These are phyloP conservation scores for Poecilia velifera DNA, from an alignment of 2,797 vertebrate species.

Conservation along the genomic window DNA sequence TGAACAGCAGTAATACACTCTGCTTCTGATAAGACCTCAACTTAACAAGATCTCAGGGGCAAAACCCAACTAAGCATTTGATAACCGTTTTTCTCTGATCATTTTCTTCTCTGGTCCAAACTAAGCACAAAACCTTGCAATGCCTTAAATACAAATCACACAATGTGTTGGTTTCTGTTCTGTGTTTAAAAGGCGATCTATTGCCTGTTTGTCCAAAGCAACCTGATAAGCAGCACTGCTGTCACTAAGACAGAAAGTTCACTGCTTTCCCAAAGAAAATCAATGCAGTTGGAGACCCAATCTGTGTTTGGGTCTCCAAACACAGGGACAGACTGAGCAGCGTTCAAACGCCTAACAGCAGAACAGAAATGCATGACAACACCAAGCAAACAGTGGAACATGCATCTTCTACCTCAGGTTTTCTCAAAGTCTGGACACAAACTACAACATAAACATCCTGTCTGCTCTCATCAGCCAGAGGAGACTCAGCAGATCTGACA, in stretches of 20 bases:
- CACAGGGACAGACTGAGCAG: neutral
- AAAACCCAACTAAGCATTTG: neutral
- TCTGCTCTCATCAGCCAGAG: slow-evolving; percentile 5
- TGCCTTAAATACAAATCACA: neutral
- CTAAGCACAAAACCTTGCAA: neutral
- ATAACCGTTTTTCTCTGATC: neutral
- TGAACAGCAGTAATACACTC: neutral
- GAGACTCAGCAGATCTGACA: slow-evolving; percentile 1
- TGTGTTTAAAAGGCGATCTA: neutral
- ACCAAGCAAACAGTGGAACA: neutral
- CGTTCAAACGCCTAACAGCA: neutral
- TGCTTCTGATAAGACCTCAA: neutral
- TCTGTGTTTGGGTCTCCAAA: slow-evolving; percentile 8
- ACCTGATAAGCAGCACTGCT: slow-evolving; percentile 8
- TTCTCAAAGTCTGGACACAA: neutral
- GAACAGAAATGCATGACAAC: slow-evolving; percentile 3
- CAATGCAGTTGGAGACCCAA: slow-evolving; percentile 4
- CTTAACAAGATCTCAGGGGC: neutral
- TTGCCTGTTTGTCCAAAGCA: neutral
- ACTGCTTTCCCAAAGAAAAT: slow-evolving; percentile 8
- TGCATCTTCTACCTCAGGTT: neutral
- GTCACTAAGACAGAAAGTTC: slow-evolving; percentile 3
- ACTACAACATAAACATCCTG: slow-evolving; percentile 1
- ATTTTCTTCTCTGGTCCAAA: neutral
- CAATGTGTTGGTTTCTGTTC: neutral